A percentile compares a stretch with the other conserved stretches of the same genome.
Evolutionary conservation across 2,888 invertebrate genomes (phyloP).

Genomic region (Phrixothrix hirtus): DNA sequence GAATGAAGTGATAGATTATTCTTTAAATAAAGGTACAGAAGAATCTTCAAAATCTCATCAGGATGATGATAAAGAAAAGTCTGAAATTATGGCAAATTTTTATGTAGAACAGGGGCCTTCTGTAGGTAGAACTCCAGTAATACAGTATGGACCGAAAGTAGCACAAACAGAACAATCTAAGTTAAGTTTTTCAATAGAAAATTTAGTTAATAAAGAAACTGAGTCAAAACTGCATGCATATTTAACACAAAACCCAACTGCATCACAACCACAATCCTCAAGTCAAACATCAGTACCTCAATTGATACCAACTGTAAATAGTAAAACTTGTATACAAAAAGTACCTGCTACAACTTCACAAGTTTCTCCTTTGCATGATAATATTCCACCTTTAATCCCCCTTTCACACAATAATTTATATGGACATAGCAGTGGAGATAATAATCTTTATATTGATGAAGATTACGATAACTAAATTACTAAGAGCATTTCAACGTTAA

Average conservation of each 20-base stretch:
- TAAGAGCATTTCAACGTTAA: too few species aligned
- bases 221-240: slow-evolving; percentile 40
- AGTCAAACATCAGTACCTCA: slow-evolving; percentile 38
- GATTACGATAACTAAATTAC: slow-evolving; percentile 57
- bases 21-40: slow-evolving; percentile 26
- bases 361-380: slow-evolving; percentile 26
- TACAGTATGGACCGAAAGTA: slow-evolving; percentile 51
- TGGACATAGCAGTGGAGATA: slow-evolving; percentile 47
- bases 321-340: slow-evolving; percentile 17
- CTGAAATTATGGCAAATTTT: slow-evolving; percentile 40
- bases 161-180: slow-evolving; percentile 41
- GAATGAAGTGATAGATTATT: slow-evolving; percentile 36
- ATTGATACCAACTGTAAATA: slow-evolving; percentile 38
- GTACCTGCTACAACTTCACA: slow-evolving; percentile 17
- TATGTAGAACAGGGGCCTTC: slow-evolving; percentile 47
- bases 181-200: slow-evolving; percentile 45
- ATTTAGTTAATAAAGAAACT: slow-evolving; percentile 39
- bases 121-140: slow-evolving; percentile 49
- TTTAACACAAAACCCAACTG: slow-evolving; percentile 27
- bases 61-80: slow-evolving; percentile 17
- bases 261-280: slow-evolving; percentile 16
- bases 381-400: slow-evolving; percentile 49
- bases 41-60: slow-evolving; percentile 29
- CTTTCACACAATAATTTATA: slow-evolving; percentile 44
- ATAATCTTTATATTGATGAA: slow-evolving; percentile 55